A percentile compares a stretch with the other conserved stretches of the same genome.
Conservation (phyloP, 1,140 invertebrate genomes). For the Rhagoletis zephyria region DNA sequence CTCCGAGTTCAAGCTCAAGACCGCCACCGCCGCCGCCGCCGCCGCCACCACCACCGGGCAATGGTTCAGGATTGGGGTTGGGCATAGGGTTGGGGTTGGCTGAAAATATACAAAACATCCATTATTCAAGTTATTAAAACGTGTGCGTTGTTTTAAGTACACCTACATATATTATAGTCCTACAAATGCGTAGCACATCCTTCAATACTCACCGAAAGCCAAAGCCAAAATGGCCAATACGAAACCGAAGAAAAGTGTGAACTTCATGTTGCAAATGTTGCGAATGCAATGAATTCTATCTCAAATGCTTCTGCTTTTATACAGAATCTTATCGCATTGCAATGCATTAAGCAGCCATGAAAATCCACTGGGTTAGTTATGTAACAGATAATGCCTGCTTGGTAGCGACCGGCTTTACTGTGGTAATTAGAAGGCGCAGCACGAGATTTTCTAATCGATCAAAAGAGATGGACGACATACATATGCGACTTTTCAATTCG, state of each 20-base stretch:
- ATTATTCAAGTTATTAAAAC: not conserved
- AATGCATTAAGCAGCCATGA: not conserved
- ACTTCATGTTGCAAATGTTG: constrained; percentile 45
- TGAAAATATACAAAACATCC: not conserved
- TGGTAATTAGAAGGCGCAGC: not conserved
- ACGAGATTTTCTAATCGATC: constrained; percentile 14
- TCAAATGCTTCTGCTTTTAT: constrained; percentile 6
- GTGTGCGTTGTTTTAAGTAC: too few relatives aligned
- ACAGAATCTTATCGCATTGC: not conserved
- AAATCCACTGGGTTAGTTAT: not conserved
- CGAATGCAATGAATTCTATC: constrained; percentile 19
- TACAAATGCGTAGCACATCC: not conserved
- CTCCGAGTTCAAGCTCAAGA: not conserved
- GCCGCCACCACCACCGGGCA: constrained; percentile 5
- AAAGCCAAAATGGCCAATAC: constrained; percentile 19
- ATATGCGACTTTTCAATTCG: not conserved
- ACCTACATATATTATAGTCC: not conserved
- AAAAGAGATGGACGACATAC: not conserved
- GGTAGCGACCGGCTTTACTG: not conserved
- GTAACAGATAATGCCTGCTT: not conserved
- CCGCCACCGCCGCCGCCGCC: not conserved
- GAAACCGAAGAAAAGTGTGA: constrained; percentile 17
- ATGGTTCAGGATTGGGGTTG: not conserved
- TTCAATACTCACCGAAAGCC: constrained; percentile 1
- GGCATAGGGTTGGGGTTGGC: constrained; percentile 1